These are phyloP conservation scores for Lepus americanus DNA, from an alignment of 2,113 vertebrate genomes.

Conservation along the genomic window DNA sequence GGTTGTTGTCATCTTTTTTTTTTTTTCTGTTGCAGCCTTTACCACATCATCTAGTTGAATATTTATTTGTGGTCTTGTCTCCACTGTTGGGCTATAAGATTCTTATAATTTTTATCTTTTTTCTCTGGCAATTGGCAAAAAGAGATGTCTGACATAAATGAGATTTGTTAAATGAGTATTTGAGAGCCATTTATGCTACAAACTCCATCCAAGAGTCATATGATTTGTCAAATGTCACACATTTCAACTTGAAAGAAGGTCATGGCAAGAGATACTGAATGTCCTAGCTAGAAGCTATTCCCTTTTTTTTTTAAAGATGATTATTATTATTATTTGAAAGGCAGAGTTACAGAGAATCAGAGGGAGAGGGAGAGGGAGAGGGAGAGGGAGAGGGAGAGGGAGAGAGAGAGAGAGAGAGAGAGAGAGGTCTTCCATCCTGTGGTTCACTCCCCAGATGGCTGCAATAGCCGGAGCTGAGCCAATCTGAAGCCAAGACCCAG, in stretches of 20 bases:
- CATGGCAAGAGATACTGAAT: not conserved
- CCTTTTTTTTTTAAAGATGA: too few species aligned
- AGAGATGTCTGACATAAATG: not conserved
- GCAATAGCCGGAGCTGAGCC: too few species aligned
- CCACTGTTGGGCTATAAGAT: not conserved
- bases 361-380: too few species aligned
- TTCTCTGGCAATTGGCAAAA: slow-evolving; percentile 2
- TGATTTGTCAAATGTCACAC: not conserved
- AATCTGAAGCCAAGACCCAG: too few species aligned
- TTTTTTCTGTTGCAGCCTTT: not conserved
- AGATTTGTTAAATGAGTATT: not conserved
- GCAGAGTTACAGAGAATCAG: too few species aligned
- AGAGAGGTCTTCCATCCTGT: too few species aligned
- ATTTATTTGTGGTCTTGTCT: slow-evolving; percentile 47
- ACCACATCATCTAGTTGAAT: not conserved
- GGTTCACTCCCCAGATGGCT: too few species aligned
- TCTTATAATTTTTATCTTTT: not conserved
- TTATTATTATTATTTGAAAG: too few species aligned
- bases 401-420: too few species aligned
- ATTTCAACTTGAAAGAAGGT: not conserved
- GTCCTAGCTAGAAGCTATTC: not conserved
- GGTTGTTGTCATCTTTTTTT: not conserved
- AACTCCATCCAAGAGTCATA: not conserved
- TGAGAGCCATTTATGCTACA: not conserved
- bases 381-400: too few species aligned